Percentiles rank a stretch among this genome's conserved stretches.
Conservation (phyloP, 2,888 invertebrate genomes). For the Latheticus oryzae region DNA sequence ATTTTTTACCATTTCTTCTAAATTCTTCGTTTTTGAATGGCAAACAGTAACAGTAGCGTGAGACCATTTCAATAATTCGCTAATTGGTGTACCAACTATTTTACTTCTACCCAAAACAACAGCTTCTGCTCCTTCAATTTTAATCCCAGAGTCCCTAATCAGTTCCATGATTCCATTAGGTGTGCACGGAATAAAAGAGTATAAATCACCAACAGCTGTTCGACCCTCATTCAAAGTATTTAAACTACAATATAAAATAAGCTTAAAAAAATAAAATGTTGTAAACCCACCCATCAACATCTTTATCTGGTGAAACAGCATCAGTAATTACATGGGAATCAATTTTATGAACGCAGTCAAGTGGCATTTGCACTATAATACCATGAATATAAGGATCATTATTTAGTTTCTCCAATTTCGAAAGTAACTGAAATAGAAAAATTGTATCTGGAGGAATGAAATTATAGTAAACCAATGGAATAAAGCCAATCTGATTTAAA, state of each 20-base stretch:
- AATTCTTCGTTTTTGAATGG: conserved; percentile 91
- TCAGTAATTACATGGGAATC: conserved; percentile 90
- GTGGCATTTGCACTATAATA: conserved; percentile 96
- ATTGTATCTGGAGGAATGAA: too few species aligned
- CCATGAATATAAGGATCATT: conserved; percentile 88
- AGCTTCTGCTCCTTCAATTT: conserved; percentile 84
- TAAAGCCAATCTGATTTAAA: too few species aligned
- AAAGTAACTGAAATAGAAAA: conserved; percentile 70
- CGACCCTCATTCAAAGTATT: conserved; percentile 95
- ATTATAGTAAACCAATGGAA: too few species aligned
- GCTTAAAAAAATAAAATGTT: conserved; percentile 2
- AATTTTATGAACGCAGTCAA: conserved; percentile 85
- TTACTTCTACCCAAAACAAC: conserved; percentile 97
- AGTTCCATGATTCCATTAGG: conserved; percentile 95
- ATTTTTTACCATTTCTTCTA: conserved; percentile 75
- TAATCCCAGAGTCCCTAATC: conserved; percentile 82
- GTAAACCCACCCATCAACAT: conserved; percentile 88
- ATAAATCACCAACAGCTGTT: conserved; percentile 88
- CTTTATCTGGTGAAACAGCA: conserved; percentile 88
- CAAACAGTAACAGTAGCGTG: conserved; percentile 97
- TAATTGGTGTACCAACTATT: conserved; percentile 96
- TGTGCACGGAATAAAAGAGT: conserved; percentile 95
- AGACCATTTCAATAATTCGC: conserved; percentile 95
- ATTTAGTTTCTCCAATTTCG: conserved; percentile 81
- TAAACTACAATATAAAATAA: conserved; percentile 66